Conservation (phyloP, 1,140 invertebrate species). For the Nomia melanderi region DNA sequence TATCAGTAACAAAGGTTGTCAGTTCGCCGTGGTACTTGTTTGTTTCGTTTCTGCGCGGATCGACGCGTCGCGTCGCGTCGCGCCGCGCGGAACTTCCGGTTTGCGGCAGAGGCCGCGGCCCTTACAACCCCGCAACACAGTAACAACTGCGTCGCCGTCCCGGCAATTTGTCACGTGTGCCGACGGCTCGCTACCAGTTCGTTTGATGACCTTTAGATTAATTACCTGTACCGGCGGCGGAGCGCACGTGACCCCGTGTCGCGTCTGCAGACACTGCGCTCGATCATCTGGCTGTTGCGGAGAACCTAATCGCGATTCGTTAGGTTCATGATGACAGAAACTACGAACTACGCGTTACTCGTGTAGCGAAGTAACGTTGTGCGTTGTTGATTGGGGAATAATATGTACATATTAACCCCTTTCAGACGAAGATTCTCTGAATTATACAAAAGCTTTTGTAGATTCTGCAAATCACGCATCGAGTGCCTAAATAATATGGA, state of each 20-base stretch:
- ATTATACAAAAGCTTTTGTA: too few species aligned
- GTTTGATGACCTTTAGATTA: conserved; percentile 73
- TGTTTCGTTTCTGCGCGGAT: conserved; percentile 20
- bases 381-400: too few species aligned
- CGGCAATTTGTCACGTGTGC: conserved; percentile 73
- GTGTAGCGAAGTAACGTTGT: too few species aligned
- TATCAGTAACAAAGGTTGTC: conserved; percentile 35
- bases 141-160: conserved; percentile 53
- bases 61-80: conserved; percentile 11
- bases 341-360: too few species aligned
- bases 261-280: conserved; percentile 46
- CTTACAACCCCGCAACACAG: conserved; percentile 29
- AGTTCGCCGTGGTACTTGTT: not conserved
- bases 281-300: conserved; percentile 45
- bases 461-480: too few species aligned
- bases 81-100: conserved; percentile 48
- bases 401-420: too few species aligned
- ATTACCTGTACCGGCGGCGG: conserved; percentile 67
- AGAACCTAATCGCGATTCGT: not conserved
- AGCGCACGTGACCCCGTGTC: conserved; percentile 52
- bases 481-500: too few species aligned
- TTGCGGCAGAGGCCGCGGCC: conserved; percentile 19
- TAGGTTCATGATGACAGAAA: not conserved
- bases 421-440: too few species aligned
- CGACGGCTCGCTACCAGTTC: conserved; percentile 46